Evolutionary conservation across 1,140 invertebrate genomes (phyloP), one percentile per base, ranked within the genome.

Genomic region (Ganaspis sp.): DNA sequence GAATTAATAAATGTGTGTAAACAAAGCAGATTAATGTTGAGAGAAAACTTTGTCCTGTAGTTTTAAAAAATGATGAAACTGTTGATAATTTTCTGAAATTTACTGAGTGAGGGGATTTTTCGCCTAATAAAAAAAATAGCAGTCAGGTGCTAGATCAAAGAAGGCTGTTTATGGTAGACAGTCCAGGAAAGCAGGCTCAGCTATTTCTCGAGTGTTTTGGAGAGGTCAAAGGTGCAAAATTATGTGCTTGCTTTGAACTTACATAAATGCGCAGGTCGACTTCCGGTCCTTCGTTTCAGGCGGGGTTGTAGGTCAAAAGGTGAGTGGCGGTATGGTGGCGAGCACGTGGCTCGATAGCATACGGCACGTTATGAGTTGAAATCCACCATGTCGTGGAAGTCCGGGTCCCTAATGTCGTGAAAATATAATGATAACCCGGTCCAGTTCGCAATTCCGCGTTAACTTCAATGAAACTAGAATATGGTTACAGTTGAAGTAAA

Each of bases 231-330:
- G 58, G 58, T 64, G 58, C 21, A 70, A 74, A 74, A 69, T 72
- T 79, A 78, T 75, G 75, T 82, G 79, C 73, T 78, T 78, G 78
- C 75, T 84, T 82, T 79, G 77, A 81, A 73, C 54, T 70, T 78
- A 82, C 69, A 77, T 76, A 82, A 84, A 79, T 80, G 77, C 71
- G 49, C 42, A 40, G 80, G 76, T 79, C 71, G 71, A 69, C 75
- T 82, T 74, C 45, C 53, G 69, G 75, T 70, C 15, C 53, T 53
- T 76, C 34, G 17, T 49, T 70, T 76, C 69, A 45, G 64, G 72
- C 64, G n/a, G 37, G 77, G 54, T 81, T 76, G 70, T 70, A 72
- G 86, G 86, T 88, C 82, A 85, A 86, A 88, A 87, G 82, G 83
- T 85, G 85, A 88, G 76, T 77, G 72, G 58, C 82, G 76, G 73